Evolutionary conservation across 2,113 vertebrate species (phyloP), one percentile per base, ranked within the genome.

Genomic region (Cottus gobio): DNA sequence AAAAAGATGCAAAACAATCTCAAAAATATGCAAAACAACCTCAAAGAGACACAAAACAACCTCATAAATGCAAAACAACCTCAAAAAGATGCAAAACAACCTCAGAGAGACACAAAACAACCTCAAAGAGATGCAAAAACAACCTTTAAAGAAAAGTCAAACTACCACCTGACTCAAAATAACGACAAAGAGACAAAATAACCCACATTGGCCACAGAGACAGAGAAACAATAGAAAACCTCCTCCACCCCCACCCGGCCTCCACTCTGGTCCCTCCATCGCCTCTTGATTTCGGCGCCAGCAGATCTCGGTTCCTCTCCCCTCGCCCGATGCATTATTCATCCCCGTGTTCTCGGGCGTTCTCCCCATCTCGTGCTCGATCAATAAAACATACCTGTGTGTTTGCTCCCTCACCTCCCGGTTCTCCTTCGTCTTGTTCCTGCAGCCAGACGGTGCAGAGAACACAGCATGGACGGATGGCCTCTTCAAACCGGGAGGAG

Each of bases 371-470:
- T 86, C 80, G 79, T 84, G 78, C 85, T 84, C 84, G 90, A 93
- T 94, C 93, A 94, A 93, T 93, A 94, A 95, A 93, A 91, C 93
- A 95, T 94, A 86, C 84, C 84, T 89, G 81, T 80, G 70, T 64
- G 74, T 69, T 80, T 75, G 77, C 89, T 85, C 83, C 85, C 83
- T 81, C 87, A 88, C 89, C 85, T 81, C 73, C 61, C 79, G 73
- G 75, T 81, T 80, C 52, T 52, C 52, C 64, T 69, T 57, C 22
- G 44, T 69, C 79, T 72, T 46, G 54, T 77, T 84, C 63, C 77
- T 26, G 11, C 36, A 79, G 86, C 80, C 62, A 73, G 80, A 65
- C 77, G 48, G 36, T 28, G 80, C 78, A 64, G 82, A 79, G 85
- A 77, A 85, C 90, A 89, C 76, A 56, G 56, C 60, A 80, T 44